Percentiles rank a stretch among this genome's conserved stretches.
Evolutionary conservation across 2,113 vertebrate species (phyloP).

Genomic region (Thoracochromis brauschi): DNA sequence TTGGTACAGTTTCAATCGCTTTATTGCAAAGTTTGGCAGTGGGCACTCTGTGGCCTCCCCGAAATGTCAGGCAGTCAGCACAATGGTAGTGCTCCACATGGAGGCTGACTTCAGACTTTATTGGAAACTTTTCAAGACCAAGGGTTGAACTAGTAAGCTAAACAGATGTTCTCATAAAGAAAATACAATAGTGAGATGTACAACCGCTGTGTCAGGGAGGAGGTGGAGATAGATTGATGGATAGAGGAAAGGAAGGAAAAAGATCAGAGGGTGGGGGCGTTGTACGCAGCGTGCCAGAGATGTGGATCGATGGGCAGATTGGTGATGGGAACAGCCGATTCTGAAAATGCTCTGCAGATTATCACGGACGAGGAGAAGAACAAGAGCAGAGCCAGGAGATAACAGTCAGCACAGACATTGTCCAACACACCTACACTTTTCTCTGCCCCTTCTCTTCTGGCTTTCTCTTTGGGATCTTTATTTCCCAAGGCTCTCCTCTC

Average conservation of each 20-base stretch:
- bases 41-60: background rate
- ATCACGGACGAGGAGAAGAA: background rate
- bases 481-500: conserved; percentile 8
- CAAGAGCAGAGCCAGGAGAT: conserved; percentile 1
- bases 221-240: conserved; percentile 51
- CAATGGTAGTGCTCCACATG: background rate
- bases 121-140: conserved; percentile 37
- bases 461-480: conserved; percentile 16
- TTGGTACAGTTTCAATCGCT: background rate
- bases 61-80: background rate
- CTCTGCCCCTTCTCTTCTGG: background rate
- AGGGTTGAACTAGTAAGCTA: conserved; percentile 40
- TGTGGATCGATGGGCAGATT: conserved; percentile 20
- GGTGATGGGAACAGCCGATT: conserved; percentile 15
- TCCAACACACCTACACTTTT: conserved; percentile 15
- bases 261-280: background rate
- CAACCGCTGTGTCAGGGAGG: conserved; percentile 25
- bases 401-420: conserved; percentile 1
- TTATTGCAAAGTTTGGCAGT: background rate
- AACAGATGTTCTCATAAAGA: conserved; percentile 67
- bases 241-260: conserved; percentile 3
- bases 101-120: conserved; percentile 21
- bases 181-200: conserved; percentile 50
- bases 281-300: background rate
- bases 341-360: background rate